These are phyloP conservation scores for Eciton burchellii DNA, from an alignment of 1,140 invertebrate genomes.

Conservation along the genomic window DNA sequence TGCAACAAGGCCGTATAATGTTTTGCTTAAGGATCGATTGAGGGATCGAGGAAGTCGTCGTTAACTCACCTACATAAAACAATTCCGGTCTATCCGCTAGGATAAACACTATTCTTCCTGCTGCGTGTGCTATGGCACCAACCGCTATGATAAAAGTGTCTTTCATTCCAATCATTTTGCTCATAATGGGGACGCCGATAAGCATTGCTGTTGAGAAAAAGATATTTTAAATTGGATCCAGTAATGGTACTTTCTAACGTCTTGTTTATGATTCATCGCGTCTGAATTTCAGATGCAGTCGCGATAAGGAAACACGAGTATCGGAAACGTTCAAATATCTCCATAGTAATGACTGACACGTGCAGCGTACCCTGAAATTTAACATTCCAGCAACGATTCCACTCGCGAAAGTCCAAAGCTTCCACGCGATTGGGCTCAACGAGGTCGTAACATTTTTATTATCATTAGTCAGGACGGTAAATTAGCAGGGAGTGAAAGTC, in stretches of 20 bases:
- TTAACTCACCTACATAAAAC: slow-evolving; percentile 88
- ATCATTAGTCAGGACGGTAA: background rate
- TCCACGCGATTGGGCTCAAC: background rate
- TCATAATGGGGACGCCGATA: slow-evolving; percentile 89
- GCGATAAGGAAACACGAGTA: background rate
- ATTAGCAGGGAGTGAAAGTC: slow-evolving; percentile 47
- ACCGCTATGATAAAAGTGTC: slow-evolving; percentile 91
- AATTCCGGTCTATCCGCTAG: slow-evolving; percentile 84
- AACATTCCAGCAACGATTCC: background rate
- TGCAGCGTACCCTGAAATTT: background rate
- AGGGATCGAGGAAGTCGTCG: background rate
- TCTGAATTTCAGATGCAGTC: background rate
- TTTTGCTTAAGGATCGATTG: slow-evolving; percentile 4
- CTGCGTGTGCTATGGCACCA: slow-evolving; percentile 89
- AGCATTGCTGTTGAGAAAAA: slow-evolving; percentile 85
- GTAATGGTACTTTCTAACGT: background rate
- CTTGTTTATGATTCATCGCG: background rate
- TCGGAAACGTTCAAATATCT: background rate
- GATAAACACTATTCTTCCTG: slow-evolving; percentile 89
- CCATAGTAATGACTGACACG: background rate
- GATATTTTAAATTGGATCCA: background rate
- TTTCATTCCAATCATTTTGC: slow-evolving; percentile 87
- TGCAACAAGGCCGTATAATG: background rate
- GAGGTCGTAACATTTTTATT: slow-evolving; percentile 23
- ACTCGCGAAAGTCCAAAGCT: background rate